Conservation (phyloP, 2,113 vertebrate species). For the Calidris pygmaea region DNA sequence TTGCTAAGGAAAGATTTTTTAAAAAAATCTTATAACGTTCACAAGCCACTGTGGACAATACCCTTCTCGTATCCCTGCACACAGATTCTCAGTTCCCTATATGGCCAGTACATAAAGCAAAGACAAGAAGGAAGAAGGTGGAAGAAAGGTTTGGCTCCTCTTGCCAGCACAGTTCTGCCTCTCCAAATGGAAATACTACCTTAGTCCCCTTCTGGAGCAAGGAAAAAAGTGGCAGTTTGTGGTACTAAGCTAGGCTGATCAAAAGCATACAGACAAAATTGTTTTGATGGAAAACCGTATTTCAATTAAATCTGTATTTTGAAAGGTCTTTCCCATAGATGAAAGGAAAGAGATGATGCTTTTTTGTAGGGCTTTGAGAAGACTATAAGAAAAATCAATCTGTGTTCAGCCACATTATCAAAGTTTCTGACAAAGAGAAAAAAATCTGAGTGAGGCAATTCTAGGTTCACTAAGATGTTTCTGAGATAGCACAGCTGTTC, state of each 20-base stretch:
- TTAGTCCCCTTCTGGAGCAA: not conserved
- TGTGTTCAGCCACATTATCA: not conserved
- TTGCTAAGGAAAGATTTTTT: not conserved
- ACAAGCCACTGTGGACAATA: not conserved
- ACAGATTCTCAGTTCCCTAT: not conserved
- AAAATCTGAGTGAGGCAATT: not conserved
- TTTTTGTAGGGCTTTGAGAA: not conserved
- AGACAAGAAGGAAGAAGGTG: not conserved
- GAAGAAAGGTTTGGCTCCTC: not conserved
- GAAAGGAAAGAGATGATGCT: not conserved
- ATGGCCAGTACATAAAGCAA: not conserved
- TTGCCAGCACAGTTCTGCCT: not conserved
- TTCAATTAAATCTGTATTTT: not conserved
- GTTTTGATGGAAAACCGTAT: not conserved
- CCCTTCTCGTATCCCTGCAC: not conserved
- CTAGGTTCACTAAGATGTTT: conserved; percentile 16
- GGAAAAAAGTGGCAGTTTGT: not conserved
- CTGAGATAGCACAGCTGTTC: conserved; percentile 52
- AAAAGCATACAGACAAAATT: not conserved
- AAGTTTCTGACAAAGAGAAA: not conserved
- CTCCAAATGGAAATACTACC: not conserved
- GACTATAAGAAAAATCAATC: not conserved
- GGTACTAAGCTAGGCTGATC: not conserved
- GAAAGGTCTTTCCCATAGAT: not conserved
- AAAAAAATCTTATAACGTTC: not conserved